Conservation (phyloP, 2,888 invertebrate species). For the Dendrolimus houi region DNA sequence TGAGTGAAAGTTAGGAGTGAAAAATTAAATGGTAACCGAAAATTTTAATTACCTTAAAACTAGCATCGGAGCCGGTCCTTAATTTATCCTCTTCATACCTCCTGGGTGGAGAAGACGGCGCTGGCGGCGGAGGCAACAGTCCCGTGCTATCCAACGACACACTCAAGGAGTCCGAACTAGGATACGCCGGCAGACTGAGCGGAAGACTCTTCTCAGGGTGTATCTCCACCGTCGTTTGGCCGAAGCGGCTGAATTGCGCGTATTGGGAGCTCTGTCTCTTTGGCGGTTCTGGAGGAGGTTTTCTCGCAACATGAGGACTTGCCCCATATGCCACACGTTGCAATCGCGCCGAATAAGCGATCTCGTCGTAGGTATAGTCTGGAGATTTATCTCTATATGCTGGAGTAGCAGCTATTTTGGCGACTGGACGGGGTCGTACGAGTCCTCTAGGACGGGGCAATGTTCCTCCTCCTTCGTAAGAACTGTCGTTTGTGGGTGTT, state of each 20-base stretch:
- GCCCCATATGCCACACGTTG: constrained; percentile 77
- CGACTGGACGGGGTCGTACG: constrained; percentile 87
- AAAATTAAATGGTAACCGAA: no score
- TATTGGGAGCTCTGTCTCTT: constrained; percentile 80
- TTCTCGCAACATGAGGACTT: constrained; percentile 85
- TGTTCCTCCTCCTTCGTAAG: constrained; percentile 87
- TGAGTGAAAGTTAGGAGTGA: no score
- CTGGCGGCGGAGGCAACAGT: constrained; percentile 79
- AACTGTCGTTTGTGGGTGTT: constrained; percentile 86
- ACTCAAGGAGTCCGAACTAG: constrained; percentile 79
- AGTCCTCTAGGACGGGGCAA: constrained; percentile 89
- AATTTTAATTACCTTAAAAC: constrained; percentile 81
- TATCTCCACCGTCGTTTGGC: constrained; percentile 79
- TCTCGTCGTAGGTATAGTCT: constrained; percentile 67
- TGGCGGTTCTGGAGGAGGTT: constrained; percentile 88
- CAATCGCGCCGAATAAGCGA: constrained; percentile 62
- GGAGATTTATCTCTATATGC: constrained; percentile 60
- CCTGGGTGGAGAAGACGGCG: constrained; percentile 79
- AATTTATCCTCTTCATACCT: constrained; percentile 61
- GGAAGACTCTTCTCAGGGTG: constrained; percentile 76
- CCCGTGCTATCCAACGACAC: constrained; percentile 80
- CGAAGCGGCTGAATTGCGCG: constrained; percentile 66
- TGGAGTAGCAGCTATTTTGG: constrained; percentile 81
- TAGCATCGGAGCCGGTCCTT: constrained; percentile 87
- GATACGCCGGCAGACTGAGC: constrained; percentile 78